A percentile compares a stretch with the other conserved stretches of the same genome.
Conservation (phyloP, 2,113 vertebrate genomes). For the Puffinus mauretanicus region DNA sequence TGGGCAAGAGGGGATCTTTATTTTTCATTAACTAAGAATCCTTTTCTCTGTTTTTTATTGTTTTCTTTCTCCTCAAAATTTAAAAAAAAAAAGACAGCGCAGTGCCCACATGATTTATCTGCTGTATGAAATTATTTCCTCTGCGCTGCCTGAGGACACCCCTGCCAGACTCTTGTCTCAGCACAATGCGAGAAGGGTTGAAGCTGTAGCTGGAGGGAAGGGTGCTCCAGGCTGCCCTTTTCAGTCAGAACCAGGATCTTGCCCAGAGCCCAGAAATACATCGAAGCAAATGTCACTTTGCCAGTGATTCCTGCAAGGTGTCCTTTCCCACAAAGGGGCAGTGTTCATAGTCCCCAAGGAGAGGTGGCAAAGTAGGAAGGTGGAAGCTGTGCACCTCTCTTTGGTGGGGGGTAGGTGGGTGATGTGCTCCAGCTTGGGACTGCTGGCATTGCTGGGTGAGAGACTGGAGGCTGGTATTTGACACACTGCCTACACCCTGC, state of each 20-base stretch:
- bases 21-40: conserved; percentile 7
- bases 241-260: neutral
- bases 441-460: neutral
- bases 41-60: neutral
- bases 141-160: neutral
- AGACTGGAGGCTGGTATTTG: neutral
- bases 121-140: neutral
- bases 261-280: neutral
- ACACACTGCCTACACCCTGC: neutral
- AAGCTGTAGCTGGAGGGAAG: neutral
- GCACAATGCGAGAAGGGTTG: neutral
- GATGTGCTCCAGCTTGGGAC: neutral
- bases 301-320: neutral
- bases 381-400: neutral
- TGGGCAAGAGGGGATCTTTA: neutral
- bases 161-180: neutral
- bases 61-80: neutral
- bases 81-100: neutral
- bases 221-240: neutral
- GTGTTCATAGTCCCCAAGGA: neutral
- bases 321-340: neutral
- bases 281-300: neutral
- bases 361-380: neutral
- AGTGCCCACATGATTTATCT: neutral
- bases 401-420: neutral